Evolutionary conservation across 2,888 invertebrate species (phyloP), one percentile per base, ranked within the genome.

Genomic region (Parascotia fuliginaria): DNA sequence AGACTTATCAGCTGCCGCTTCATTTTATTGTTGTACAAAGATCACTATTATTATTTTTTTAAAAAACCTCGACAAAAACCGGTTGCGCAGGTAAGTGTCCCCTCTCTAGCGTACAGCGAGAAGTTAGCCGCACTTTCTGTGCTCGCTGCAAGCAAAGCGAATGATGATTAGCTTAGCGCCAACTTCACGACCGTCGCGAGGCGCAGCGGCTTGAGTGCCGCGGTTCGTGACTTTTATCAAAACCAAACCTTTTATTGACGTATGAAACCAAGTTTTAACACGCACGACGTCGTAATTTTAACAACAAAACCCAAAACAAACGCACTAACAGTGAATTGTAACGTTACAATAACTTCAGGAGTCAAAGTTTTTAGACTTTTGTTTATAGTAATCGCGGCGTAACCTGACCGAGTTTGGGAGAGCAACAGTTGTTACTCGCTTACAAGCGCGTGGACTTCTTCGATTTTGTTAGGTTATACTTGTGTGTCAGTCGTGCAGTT

Each of bases 401-500:
- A 84, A 88, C 78, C 84, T 76, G 79, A 68, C 83, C 52, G 77
- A 87, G 75, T 89, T 84, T 32, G 59, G 70, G 66, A 84, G 87
- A 68, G 79, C 81, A 78, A 75, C 80, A 81, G 79, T 75, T 81
- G 77, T 73, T 70, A 57, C 57, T 68, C 63, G 70, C 57, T 60
- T 57, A 70, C 58, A 69, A 51, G 62, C 66, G 80, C 79, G 80
- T 79, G 81, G 76, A 74, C 67, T 76, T 70, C 70, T 83, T 82
- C 70, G 60, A 87, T 83, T 87, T 77, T 64, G 88, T 75, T 69
- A 79, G 85, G 82, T 90, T 86, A 89, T 89, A 88, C 78, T 83
- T 78, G 73, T 79, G 69, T 79, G 76, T 74, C 75, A 72, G 70
- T 64, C 74, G 70, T 68, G 65, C 88, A 89, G 89, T 89, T 79